Evolutionary conservation across 2,113 vertebrate genomes (phyloP).

Genomic region (Phyllostomus hastatus): DNA sequence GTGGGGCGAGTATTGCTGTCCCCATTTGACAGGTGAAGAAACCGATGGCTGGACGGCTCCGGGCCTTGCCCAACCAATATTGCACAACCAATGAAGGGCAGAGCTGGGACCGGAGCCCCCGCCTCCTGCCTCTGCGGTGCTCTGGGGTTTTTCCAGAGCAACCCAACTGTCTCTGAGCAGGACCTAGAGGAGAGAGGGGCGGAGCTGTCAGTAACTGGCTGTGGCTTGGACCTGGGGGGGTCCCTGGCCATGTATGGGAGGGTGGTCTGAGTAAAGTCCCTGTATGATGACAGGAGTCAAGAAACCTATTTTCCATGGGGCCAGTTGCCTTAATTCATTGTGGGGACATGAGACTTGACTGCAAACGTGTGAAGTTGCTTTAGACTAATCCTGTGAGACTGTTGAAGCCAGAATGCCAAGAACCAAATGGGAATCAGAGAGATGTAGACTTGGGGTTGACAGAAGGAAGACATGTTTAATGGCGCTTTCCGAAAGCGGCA

Average conservation of each 20-base stretch:
- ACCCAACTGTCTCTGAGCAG: neutral
- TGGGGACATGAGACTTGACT: neutral
- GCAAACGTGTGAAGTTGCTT: neutral
- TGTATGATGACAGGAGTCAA: neutral
- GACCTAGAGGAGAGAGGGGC: neutral
- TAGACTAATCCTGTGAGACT: neutral
- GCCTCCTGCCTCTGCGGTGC: neutral
- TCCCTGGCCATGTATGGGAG: neutral
- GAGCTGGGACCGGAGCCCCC: no score
- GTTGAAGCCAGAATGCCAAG: neutral
- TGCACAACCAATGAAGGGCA: conserved; percentile 21
- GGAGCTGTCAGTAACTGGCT: neutral
- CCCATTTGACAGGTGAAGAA: conserved; percentile 65
- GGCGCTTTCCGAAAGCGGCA: neutral
- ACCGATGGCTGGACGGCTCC: neutral
- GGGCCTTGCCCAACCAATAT: neutral
- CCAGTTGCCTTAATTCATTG: no score
- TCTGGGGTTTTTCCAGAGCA: conserved; percentile 47
- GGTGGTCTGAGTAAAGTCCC: neutral
- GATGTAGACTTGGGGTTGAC: neutral
- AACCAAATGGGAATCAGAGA: neutral
- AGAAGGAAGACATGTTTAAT: neutral
- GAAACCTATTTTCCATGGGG: neutral
- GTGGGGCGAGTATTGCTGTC: conserved; percentile 39
- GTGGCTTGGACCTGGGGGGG: no score